Conservation (phyloP, 2,888 invertebrate species). For the Podabrus alpinus region DNA sequence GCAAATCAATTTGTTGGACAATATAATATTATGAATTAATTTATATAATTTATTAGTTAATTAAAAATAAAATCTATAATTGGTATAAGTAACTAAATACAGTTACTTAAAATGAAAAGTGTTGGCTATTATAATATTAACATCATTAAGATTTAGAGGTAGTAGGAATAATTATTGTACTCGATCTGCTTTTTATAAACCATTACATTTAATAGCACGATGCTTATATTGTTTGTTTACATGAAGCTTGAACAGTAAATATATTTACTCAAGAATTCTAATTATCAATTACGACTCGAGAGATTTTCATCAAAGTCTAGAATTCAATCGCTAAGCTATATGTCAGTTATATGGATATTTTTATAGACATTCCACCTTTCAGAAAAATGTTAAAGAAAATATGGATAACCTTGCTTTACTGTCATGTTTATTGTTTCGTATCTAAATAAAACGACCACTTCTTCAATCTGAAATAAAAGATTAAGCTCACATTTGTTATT, state of each 20-base stretch:
- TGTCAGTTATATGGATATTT: conserved; percentile 43
- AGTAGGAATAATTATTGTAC: conserved; percentile 26
- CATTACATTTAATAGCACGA: conserved; percentile 43
- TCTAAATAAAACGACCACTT: conserved; percentile 28
- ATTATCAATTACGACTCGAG: conserved; percentile 44
- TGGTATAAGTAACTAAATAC: neutral
- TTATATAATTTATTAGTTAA: neutral
- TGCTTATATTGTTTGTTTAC: conserved; percentile 38
- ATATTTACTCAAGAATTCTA: conserved; percentile 42
- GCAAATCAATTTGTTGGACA: no score
- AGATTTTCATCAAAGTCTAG: conserved; percentile 43
- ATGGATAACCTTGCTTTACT: conserved; percentile 48
- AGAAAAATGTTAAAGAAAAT: conserved; percentile 44
- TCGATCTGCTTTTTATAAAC: conserved; percentile 34
- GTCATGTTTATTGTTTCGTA: conserved; percentile 43
- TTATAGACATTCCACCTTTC: conserved; percentile 38
- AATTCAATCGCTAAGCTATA: conserved; percentile 39
- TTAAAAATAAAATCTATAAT: neutral
- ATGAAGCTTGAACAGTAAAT: conserved; percentile 32
- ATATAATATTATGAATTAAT: no score
- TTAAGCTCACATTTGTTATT: conserved; percentile 32
- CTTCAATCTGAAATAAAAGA: conserved; percentile 46
- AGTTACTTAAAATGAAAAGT: neutral
- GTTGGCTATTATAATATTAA: conserved; percentile 30
- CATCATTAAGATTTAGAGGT: conserved; percentile 35